Conservation (phyloP, 1,140 invertebrate genomes). For the Trichonephila clavata region DNA sequence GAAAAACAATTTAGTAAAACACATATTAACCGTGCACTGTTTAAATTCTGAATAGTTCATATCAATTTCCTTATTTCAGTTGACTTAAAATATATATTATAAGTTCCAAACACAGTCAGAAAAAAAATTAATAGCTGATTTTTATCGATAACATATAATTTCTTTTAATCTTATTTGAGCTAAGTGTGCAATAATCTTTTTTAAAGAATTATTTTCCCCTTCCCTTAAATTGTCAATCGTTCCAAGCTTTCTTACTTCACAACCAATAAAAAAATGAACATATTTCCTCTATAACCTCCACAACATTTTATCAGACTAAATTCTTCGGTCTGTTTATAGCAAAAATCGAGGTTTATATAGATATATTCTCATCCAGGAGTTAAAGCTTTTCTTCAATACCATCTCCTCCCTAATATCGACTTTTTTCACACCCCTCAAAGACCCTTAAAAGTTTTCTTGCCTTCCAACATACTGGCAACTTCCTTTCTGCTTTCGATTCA, state of each 20-base stretch:
- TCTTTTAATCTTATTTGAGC: too few relatives aligned
- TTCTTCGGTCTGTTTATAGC: neutral
- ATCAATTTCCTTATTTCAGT: too few relatives aligned
- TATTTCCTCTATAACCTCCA: neutral
- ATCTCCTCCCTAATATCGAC: neutral
- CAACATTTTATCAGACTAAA: neutral
- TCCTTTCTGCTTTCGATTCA: neutral
- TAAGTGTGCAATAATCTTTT: too few relatives aligned
- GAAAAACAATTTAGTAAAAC: too few relatives aligned
- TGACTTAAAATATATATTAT: too few relatives aligned
- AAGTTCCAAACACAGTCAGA: too few relatives aligned
- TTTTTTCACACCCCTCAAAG: neutral
- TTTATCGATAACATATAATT: too few relatives aligned
- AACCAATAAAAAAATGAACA: neutral
- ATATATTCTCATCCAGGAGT: neutral
- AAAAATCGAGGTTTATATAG: neutral
- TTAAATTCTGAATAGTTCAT: too few relatives aligned
- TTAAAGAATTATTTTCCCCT: neutral
- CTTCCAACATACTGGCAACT: neutral
- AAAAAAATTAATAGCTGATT: too few relatives aligned
- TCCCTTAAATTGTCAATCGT: neutral
- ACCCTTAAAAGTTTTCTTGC: neutral
- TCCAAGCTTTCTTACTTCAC: neutral
- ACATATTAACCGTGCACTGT: too few relatives aligned
- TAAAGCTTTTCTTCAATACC: conserved; percentile 1